Base-by-base conservation (phyloP, 2,888 invertebrate genomes). In the Nemapogon koenigi region DNA sequence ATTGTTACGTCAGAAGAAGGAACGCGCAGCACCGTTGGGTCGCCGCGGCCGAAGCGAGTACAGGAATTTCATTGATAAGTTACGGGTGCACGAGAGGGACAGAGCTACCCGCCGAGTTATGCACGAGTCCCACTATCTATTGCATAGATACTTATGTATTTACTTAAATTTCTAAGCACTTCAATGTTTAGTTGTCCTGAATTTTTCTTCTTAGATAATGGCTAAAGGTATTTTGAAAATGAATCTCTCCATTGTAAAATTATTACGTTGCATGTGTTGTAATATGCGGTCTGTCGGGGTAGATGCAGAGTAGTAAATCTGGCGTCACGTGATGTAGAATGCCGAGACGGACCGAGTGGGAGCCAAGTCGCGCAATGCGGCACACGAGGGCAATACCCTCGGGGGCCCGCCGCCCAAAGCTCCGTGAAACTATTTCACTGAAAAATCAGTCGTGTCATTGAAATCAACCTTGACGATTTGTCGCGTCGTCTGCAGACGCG, bases 31-130 rank as follows among this genome's bases (percentile, higher is more conserved):
- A 65, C 66, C 66, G 69, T 62, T 62, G 55, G 52, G 52, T 47
- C 50, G 51, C 57, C 55, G 45, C 43, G 43, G 55, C 48, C 53
- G 46, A 55, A 56, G 51, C 53, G 52, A 50, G 51, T 54, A 54
- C 57, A 65, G 64, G 68, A 64, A 71, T 73, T 70, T 68, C 72
- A 75, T 73, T 75, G 75, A 75, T 73, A 73, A 73, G 55, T 67
- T 53, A 14, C 28, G 28, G 11, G 55, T 35, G 60, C 61, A 64
- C 52, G 67, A 68, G 66, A 58, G 62, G 68, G 70, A 70, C 63
- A 61, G 60, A 62, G 53, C 62, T 66, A 66, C 52, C 45, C 46
- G 4, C 15, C 31, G 6, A 3, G 4, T 32, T 32, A 32, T 32
- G 32, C 32, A 32, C 16, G 32, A 16, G 32, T 16, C 8, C 15